phyloP scores from a whole-genome alignment of 1,140 invertebrate genomes.

The Oncopeltus fasciatus region DNA sequence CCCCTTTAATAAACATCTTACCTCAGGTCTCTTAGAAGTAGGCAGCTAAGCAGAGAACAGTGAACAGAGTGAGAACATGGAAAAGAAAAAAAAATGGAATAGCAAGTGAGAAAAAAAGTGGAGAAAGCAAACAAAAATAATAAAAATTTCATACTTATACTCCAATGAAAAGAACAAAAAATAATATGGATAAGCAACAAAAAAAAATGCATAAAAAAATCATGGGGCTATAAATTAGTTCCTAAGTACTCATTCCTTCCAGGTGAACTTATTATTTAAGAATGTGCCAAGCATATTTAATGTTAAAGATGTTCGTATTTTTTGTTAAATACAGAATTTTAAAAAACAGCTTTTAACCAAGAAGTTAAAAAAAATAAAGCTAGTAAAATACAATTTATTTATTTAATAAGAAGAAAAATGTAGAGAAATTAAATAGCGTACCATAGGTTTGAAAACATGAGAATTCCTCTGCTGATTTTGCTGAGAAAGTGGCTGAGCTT shows the following conservation, averaged over 20 bases:
- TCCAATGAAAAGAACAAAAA: not conserved
- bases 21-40: slow-evolving; percentile 63
- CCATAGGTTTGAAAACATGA: slow-evolving; percentile 73
- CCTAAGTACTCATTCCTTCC: not conserved
- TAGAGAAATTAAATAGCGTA: slow-evolving; percentile 29
- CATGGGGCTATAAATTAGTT: not conserved
- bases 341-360: not conserved
- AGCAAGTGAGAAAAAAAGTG: slow-evolving; percentile 13
- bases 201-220: not conserved
- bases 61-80: slow-evolving; percentile 21
- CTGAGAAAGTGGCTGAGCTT: slow-evolving; percentile 37
- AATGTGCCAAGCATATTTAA: not conserved
- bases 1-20: slow-evolving; percentile 29
- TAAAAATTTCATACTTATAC: slow-evolving; percentile 30
- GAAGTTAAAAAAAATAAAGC: not conserved
- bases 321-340: not conserved
- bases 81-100: slow-evolving; percentile 21
- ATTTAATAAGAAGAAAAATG: not conserved
- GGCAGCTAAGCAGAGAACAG: slow-evolving; percentile 39
- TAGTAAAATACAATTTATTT: not conserved
- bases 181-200: not conserved
- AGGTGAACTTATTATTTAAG: not conserved
- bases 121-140: slow-evolving; percentile 28
- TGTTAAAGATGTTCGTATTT: not conserved
- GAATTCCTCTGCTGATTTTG: slow-evolving; percentile 48